A percentile compares a stretch with the other conserved stretches of the same genome.
These are phyloP conservation scores for Biston stratarius DNA, from an alignment of 2,888 invertebrate genomes.

Conservation along the genomic window DNA sequence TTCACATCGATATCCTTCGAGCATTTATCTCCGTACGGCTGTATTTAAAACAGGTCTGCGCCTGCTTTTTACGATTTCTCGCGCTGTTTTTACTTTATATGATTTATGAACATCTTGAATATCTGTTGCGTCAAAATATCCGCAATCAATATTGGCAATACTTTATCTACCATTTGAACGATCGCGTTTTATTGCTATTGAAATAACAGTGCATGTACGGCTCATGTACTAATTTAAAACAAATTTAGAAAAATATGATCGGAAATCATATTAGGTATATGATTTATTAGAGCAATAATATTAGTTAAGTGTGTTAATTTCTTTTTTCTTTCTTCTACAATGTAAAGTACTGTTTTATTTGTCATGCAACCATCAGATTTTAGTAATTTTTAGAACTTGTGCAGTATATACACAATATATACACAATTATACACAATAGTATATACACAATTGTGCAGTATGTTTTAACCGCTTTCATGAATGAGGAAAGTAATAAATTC, in stretches of 20 bases:
- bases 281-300: not conserved
- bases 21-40: conserved; percentile 20
- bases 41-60: conserved; percentile 30
- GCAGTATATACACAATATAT: too few species aligned
- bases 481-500: too few species aligned
- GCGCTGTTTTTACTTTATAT: conserved; percentile 47
- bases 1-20: conserved; percentile 10
- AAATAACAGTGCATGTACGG: conserved; percentile 19
- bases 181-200: conserved; percentile 49
- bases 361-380: not conserved
- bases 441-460: too few species aligned
- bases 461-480: too few species aligned
- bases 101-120: conserved; percentile 58
- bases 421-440: too few species aligned
- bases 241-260: not conserved
- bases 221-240: conserved; percentile 1
- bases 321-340: not conserved
- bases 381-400: too few species aligned
- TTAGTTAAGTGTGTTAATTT: not conserved
- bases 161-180: conserved; percentile 41
- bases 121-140: conserved; percentile 57
- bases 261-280: not conserved
- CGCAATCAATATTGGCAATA: conserved; percentile 52
- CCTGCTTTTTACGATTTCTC: conserved; percentile 42
- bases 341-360: not conserved